Evolutionary conservation across 2,888 invertebrate species (phyloP).

Genomic region (Leptinotarsa peninsularis): DNA sequence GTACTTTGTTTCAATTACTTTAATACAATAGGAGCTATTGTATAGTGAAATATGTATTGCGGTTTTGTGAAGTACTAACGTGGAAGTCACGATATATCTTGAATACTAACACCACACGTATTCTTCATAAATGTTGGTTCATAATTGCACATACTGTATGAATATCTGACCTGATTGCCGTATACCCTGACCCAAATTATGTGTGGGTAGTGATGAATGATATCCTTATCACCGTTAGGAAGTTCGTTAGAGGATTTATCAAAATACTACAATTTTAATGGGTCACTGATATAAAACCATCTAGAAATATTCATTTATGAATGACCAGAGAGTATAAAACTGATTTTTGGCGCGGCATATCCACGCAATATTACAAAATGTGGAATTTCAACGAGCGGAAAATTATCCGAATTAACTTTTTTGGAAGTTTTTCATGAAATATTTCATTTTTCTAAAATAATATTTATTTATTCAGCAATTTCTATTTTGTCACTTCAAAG

Average conservation of each 20-base stretch:
- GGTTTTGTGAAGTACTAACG: too few relatives aligned
- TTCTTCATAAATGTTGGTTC: too few relatives aligned
- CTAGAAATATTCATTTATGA: slow-evolving; percentile 1
- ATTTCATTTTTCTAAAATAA: too few relatives aligned
- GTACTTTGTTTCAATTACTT: too few relatives aligned
- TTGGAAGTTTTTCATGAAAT: background rate
- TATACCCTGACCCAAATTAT: slow-evolving; percentile 23
- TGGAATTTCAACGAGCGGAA: background rate
- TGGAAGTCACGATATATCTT: too few relatives aligned
- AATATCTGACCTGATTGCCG: slow-evolving; percentile 23
- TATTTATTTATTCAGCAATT: too few relatives aligned
- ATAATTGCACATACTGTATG: slow-evolving; percentile 2
- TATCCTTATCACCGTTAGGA: slow-evolving; percentile 19
- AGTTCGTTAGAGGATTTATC: slow-evolving; percentile 10
- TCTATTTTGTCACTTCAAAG: too few relatives aligned
- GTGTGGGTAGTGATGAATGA: slow-evolving; percentile 20
- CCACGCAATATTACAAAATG: background rate
- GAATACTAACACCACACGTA: too few relatives aligned
- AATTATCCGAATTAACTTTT: background rate
- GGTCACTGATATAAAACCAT: slow-evolving; percentile 10
- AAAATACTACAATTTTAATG: slow-evolving; percentile 12
- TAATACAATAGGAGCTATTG: too few relatives aligned
- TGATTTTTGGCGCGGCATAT: background rate
- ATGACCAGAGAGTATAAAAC: background rate
- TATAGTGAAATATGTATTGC: too few relatives aligned